Base-by-base conservation (phyloP, 2,113 vertebrate species). In the Cygnus buccinator region DNA sequence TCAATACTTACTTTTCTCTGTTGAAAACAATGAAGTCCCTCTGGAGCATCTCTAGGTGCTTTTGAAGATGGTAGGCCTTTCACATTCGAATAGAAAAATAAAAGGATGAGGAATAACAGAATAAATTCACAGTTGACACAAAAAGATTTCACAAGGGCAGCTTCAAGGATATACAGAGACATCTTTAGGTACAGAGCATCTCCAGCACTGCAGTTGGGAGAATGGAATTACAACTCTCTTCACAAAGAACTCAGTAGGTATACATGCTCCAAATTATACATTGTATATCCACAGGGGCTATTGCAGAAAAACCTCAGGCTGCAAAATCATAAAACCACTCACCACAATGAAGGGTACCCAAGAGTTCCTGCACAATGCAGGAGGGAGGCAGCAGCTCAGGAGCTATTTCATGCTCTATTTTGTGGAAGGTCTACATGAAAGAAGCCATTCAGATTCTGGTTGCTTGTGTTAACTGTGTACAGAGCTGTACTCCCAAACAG, bases 1-100 rank as follows among this genome's bases (percentile, higher is more conserved):
- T 33, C 62, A 23, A 23, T 20, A 97, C 98, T 98, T 98, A 99
- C 99, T 98, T 99, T 97, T 99, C 99, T 98, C 99, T 98, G 98
- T 99, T 99, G 98, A 99, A 99, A 97, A 99, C 97, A 50, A 99
- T 98, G 97, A 99, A 99, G 93, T 99, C 99, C 93, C 98, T 99
- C 87, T 99, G 98, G 73, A 99, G 98, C 35, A 97, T 98, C 52
- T 99, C 99, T 79, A 99, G 95, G 59, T 99, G 98, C 95, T 99
- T 98, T 96, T 99, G 99, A 86, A 99, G 95, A 89, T 99, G 98
- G 67, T 98, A 98, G 9, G 97, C 98, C 99, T 99, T 98, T 37
- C 50, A 44, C 29, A 55, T 58, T 43, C 14, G 3, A 66, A 80
- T 6, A 48, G 43, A 85, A 88, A 66, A 95, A 70, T 7, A 83